Evolutionary conservation across 1,140 invertebrate species (phyloP).

Genomic region (Trichoplusia ni): DNA sequence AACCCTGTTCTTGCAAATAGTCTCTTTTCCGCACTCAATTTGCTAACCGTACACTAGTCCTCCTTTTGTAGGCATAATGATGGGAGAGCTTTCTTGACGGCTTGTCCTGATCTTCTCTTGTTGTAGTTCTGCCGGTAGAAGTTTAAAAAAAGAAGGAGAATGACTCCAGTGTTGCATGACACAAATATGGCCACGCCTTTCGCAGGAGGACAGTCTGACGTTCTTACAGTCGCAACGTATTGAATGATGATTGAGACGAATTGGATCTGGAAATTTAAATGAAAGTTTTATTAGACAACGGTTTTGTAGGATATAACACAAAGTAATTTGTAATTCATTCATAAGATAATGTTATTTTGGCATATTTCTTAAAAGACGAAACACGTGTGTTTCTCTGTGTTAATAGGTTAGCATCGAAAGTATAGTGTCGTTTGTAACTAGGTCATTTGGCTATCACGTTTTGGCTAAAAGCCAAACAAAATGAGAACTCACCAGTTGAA

Average conservation of each 20-base stretch:
- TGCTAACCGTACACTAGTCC: not conserved
- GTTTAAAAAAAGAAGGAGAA: slow-evolving; percentile 64
- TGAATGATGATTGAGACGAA: slow-evolving; percentile 67
- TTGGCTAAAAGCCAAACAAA: too few species aligned
- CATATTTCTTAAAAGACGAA: too few species aligned
- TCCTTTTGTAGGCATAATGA: slow-evolving; percentile 16
- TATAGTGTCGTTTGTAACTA: too few species aligned
- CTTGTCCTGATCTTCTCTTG: slow-evolving; percentile 28
- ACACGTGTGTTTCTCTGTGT: too few species aligned
- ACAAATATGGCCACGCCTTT: slow-evolving; percentile 55
- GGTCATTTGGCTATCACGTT: too few species aligned
- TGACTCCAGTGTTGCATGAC: slow-evolving; percentile 52
- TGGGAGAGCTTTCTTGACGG: not conserved
- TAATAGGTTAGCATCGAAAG: too few species aligned
- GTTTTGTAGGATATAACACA: too few species aligned
- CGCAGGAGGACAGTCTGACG: slow-evolving; percentile 64
- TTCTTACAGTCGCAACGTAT: slow-evolving; percentile 48
- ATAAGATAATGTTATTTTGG: too few species aligned
- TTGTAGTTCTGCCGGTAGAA: slow-evolving; percentile 68
- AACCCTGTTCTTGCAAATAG: not conserved
- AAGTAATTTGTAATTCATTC: too few species aligned
- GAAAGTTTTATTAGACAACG: too few species aligned
- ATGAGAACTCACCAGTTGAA: slow-evolving; percentile 90
- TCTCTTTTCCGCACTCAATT: not conserved
- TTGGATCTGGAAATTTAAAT: slow-evolving; percentile 61